A percentile compares a stretch with the other conserved stretches of the same genome.
Conservation (phyloP, 2,797 vertebrate genomes). For the Oceanodroma leucorhoa region DNA sequence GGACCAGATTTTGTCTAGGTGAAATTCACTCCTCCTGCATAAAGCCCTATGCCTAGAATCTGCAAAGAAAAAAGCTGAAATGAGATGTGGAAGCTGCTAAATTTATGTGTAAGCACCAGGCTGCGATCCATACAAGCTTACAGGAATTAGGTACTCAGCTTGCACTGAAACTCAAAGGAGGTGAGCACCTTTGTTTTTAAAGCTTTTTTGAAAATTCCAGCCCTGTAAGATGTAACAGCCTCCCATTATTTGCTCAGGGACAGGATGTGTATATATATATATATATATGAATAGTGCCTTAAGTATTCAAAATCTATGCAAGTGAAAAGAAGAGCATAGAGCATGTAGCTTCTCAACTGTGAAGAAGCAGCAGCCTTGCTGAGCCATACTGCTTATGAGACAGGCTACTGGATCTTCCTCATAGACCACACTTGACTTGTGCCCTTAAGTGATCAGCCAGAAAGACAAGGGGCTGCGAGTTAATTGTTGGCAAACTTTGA, state of each 20-base stretch:
- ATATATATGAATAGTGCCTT: background rate
- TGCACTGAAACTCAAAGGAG: background rate
- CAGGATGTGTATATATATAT: background rate
- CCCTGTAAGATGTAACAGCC: background rate
- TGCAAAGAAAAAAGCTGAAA: conserved; percentile 1
- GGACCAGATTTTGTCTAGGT: conserved; percentile 57
- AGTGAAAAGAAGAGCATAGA: background rate
- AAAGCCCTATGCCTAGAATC: background rate
- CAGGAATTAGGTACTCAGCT: background rate
- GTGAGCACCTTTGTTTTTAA: background rate
- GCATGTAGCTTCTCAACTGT: background rate
- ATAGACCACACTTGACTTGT: background rate
- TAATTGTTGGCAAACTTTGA: background rate
- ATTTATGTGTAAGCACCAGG: background rate
- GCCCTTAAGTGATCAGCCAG: background rate
- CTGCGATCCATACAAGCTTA: background rate
- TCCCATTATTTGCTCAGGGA: background rate
- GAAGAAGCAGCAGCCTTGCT: background rate
- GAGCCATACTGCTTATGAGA: background rate
- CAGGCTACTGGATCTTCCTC: background rate
- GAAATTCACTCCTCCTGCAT: conserved; percentile 30
- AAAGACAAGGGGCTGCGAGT: background rate
- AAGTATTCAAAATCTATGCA: background rate
- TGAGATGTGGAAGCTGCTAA: background rate
- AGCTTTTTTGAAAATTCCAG: background rate